Conservation (phyloP, 2,888 invertebrate species). For the Thereva unica region DNA sequence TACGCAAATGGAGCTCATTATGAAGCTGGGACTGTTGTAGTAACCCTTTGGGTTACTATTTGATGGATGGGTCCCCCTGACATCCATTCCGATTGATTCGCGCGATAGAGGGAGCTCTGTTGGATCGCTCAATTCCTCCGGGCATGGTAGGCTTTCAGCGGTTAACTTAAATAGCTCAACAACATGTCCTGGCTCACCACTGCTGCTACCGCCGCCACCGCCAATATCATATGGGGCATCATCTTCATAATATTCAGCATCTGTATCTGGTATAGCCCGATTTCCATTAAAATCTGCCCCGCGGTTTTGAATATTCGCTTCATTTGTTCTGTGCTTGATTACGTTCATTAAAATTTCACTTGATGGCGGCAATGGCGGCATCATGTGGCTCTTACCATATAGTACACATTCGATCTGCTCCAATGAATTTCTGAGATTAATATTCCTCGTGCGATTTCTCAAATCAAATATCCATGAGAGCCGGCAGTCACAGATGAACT, state of each 20-base stretch:
- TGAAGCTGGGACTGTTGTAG: not conserved
- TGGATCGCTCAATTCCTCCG: conserved; percentile 65
- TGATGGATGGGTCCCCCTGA: conserved; percentile 35
- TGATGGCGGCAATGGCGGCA: conserved; percentile 33
- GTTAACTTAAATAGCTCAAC: conserved; percentile 62
- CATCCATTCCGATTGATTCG: conserved; percentile 54
- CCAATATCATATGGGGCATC: conserved; percentile 44
- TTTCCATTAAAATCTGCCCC: conserved; percentile 32
- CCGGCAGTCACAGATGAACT: conserved; percentile 81
- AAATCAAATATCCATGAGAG: conserved; percentile 78
- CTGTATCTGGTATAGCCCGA: conserved; percentile 41
- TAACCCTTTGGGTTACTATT: conserved; percentile 14
- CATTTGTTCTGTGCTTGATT: conserved; percentile 37
- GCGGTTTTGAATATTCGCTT: conserved; percentile 14
- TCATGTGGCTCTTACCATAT: conserved; percentile 50
- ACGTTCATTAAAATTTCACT: conserved; percentile 44
- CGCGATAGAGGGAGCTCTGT: conserved; percentile 67
- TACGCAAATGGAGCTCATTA: conserved; percentile 1
- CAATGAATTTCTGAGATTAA: conserved; percentile 68
- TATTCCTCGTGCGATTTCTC: conserved; percentile 74
- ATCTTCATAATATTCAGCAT: conserved; percentile 44
- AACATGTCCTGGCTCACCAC: conserved; percentile 34
- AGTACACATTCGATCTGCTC: conserved; percentile 74
- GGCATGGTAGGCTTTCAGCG: conserved; percentile 64
- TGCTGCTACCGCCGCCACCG: conserved; percentile 36